These are phyloP conservation scores for Platerodrilus igneus DNA, from an alignment of 2,888 invertebrate species.

Conservation along the genomic window DNA sequence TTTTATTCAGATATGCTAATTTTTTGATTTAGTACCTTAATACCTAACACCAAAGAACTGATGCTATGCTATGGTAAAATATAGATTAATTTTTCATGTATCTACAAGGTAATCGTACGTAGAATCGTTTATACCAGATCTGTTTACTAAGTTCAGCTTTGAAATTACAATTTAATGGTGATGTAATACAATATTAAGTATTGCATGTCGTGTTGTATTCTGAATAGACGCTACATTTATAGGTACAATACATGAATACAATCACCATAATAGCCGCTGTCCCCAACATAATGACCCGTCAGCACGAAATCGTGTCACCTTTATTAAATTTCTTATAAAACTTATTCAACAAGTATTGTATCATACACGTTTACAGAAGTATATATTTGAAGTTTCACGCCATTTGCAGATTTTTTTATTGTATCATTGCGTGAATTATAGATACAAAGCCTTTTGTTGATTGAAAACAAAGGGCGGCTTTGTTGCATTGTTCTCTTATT, in stretches of 20 bases:
- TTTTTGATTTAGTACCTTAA: no score
- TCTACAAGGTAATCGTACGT: no score
- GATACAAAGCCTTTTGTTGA: neutral
- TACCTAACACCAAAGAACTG: no score
- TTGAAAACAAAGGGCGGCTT: neutral
- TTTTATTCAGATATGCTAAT: no score
- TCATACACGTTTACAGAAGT: conserved; percentile 8
- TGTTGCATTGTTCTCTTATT: no score
- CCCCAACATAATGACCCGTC: conserved; percentile 20
- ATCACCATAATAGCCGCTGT: conserved; percentile 25
- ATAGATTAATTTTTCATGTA: no score
- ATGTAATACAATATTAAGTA: conserved; percentile 29
- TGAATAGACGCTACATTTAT: conserved; percentile 16
- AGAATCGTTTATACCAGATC: no score
- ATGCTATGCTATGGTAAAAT: no score
- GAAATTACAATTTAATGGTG: conserved; percentile 29
- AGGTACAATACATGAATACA: conserved; percentile 25
- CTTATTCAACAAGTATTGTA: conserved; percentile 24
- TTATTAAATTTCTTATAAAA: conserved; percentile 19
- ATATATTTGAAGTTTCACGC: conserved; percentile 21
- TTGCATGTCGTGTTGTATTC: conserved; percentile 25
- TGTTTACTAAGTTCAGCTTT: conserved; percentile 22
- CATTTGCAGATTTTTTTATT: conserved; percentile 17
- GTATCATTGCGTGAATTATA: conserved; percentile 11
- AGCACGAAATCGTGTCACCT: conserved; percentile 23